phyloP scores from a whole-genome alignment of 2,888 invertebrate genomes.

The Desoria tigrina region DNA sequence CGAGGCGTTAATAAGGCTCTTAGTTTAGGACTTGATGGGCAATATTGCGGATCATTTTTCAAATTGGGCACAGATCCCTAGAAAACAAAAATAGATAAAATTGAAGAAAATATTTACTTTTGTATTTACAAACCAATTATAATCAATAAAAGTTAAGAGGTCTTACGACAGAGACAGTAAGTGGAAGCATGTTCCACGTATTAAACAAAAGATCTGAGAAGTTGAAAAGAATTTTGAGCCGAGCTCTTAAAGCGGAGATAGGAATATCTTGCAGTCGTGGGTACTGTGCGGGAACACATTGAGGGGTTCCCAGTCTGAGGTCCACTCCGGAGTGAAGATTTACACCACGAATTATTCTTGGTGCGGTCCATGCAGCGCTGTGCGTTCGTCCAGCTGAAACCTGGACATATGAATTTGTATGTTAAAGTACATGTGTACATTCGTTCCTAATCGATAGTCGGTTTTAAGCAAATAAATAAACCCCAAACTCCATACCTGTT shows the following conservation, averaged over 20 bases:
- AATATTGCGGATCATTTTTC: slow-evolving; percentile 55
- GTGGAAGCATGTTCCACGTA: slow-evolving; percentile 63
- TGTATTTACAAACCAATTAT: not conserved
- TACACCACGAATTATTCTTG: slow-evolving; percentile 60
- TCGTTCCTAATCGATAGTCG: no score
- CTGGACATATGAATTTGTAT: slow-evolving; percentile 52
- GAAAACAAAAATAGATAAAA: slow-evolving; percentile 31
- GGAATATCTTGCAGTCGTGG: slow-evolving; percentile 61
- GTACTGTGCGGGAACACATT: slow-evolving; percentile 64
- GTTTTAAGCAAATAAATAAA: not conserved
- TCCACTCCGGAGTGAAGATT: slow-evolving; percentile 55
- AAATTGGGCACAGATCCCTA: slow-evolving; percentile 58
- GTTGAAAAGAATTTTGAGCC: slow-evolving; percentile 63
- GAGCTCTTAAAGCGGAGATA: slow-evolving; percentile 61
- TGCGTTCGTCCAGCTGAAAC: slow-evolving; percentile 67
- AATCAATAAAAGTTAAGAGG: not conserved
- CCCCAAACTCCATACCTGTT: slow-evolving; percentile 57
- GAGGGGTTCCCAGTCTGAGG: slow-evolving; percentile 60
- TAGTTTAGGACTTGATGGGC: slow-evolving; percentile 59
- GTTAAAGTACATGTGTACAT: no score
- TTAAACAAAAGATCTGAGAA: slow-evolving; percentile 67
- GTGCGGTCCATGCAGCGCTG: slow-evolving; percentile 66
- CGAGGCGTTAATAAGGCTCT: slow-evolving; percentile 63
- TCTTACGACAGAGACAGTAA: slow-evolving; percentile 57
- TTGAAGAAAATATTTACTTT: not conserved